Conservation (phyloP, 2,888 invertebrate genomes). For the Erebia epiphron region DNA sequence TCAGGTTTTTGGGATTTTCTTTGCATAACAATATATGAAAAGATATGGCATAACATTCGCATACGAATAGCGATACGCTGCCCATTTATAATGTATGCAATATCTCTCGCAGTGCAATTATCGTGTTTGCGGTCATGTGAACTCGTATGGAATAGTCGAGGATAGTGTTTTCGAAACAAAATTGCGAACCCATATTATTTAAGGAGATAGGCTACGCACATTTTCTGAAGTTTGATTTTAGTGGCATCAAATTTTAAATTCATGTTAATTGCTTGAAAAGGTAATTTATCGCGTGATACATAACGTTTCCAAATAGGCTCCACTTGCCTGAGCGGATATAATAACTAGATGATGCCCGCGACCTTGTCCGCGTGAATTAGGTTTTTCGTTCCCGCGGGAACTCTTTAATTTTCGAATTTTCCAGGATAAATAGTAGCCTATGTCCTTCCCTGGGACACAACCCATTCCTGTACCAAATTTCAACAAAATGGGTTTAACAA, state of each 20-base stretch:
- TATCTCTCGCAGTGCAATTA: conserved; percentile 41
- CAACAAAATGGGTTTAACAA: too few relatives aligned
- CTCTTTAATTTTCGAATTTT: too few relatives aligned
- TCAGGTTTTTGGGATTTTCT: neutral
- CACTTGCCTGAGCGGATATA: neutral
- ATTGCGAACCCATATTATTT: conserved; percentile 44
- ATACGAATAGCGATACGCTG: conserved; percentile 7
- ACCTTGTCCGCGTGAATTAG: too few relatives aligned
- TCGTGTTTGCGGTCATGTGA: conserved; percentile 58
- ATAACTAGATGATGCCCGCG: neutral
- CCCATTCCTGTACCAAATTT: too few relatives aligned
- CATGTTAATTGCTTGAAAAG: neutral
- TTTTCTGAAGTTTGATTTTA: conserved; percentile 3
- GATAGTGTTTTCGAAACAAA: conserved; percentile 52
- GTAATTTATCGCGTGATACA: neutral
- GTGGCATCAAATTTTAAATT: neutral
- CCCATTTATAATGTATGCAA: conserved; percentile 36
- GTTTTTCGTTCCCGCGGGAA: too few relatives aligned
- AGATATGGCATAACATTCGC: neutral
- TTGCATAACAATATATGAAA: neutral
- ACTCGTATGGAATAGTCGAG: conserved; percentile 44
- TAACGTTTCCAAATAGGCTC: neutral
- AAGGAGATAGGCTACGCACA: conserved; percentile 20
- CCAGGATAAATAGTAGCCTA: too few relatives aligned
- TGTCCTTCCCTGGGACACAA: too few relatives aligned